A percentile compares a stretch with the other conserved stretches of the same genome.
Evolutionary conservation across 1,140 invertebrate genomes (phyloP).

Genomic region (Anoplophora glabripennis): DNA sequence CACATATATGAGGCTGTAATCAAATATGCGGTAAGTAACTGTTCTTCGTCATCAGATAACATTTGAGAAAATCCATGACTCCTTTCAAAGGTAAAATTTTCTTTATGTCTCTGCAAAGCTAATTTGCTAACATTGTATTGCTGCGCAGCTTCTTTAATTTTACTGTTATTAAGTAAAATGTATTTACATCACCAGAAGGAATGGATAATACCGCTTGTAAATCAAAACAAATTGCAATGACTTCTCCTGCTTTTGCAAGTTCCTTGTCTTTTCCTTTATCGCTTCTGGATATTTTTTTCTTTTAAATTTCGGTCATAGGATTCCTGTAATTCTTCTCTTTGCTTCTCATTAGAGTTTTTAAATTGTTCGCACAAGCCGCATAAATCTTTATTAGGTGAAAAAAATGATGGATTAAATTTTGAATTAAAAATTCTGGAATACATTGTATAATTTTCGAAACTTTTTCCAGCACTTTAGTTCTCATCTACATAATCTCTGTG

Average conservation of each 20-base stretch:
- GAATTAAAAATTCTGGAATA: constrained; percentile 40
- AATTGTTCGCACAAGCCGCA: constrained; percentile 20
- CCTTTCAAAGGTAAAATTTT: too few species aligned
- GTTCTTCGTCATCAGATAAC: too few species aligned
- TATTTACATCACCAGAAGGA: too few species aligned
- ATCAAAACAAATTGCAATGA: background rate
- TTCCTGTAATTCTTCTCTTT: constrained; percentile 1
- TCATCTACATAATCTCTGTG: constrained; percentile 39
- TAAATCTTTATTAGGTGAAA: constrained; percentile 28
- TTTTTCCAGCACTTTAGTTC: constrained; percentile 28
- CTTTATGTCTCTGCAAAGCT: too few species aligned
- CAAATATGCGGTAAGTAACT: too few species aligned
- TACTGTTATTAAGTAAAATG: too few species aligned
- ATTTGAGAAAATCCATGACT: too few species aligned
- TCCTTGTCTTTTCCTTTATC: background rate
- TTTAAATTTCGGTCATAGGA: too few species aligned
- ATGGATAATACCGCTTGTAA: background rate
- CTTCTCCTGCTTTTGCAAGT: background rate
- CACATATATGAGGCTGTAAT: too few species aligned
- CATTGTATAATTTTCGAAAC: constrained; percentile 34
- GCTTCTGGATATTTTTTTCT: background rate
- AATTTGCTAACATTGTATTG: too few species aligned
- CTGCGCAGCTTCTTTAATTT: too few species aligned
- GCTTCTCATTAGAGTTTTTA: constrained; percentile 15
- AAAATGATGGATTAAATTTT: constrained; percentile 46